Evolutionary conservation across 1,140 invertebrate genomes (phyloP), one percentile per base, ranked within the genome.

Genomic region (Lasioglossum baleicum): DNA sequence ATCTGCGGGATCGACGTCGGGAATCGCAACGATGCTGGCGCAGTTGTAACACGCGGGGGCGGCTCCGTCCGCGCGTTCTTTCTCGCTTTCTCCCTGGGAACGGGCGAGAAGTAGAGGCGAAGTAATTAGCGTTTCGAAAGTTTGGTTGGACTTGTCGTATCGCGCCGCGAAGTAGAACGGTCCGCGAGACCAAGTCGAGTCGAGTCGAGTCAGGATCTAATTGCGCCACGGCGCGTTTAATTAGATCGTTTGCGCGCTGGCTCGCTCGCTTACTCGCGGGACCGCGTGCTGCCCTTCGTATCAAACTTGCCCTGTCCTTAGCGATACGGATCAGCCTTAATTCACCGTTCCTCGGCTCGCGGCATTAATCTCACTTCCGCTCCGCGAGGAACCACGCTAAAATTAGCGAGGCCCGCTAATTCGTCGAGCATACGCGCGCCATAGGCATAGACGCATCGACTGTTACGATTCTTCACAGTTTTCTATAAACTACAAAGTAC

Each of bases 241-340:
- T 85, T 85, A 85, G 75, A 79, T 80, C 84, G 83, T 82, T 82
- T 58, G 65, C 83, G 68, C 61, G 44, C 44, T 48, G 10, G 44
- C 44, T 48, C 44, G 44, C 44, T 44, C 44, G 44, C 20, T 64
- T 31, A 26, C 60, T 61, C 74, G 40, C 48, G 40, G 71, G 66
- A 58, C 63, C 68, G 73, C 51, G 68, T 53, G 40, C 65, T 84
- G 75, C 78, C 83, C 83, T 82, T 75, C 84, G 80, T 75, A 79
- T 73, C 71, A 75, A 86, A 86, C 75, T 83, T 84, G 72, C 63
- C 63, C 68, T 82, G 72, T 82, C 82, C 84, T 86, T 68, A 63
- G 65, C 79, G 85, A 86, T 86, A 86, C 67, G 73, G 67, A 86
- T 86, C 84, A 75, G 76, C 84, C 76, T 86, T 86, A 86, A 86